These are phyloP conservation scores for Pogonus chalceus DNA, from an alignment of 1,140 invertebrate genomes.

Conservation along the genomic window DNA sequence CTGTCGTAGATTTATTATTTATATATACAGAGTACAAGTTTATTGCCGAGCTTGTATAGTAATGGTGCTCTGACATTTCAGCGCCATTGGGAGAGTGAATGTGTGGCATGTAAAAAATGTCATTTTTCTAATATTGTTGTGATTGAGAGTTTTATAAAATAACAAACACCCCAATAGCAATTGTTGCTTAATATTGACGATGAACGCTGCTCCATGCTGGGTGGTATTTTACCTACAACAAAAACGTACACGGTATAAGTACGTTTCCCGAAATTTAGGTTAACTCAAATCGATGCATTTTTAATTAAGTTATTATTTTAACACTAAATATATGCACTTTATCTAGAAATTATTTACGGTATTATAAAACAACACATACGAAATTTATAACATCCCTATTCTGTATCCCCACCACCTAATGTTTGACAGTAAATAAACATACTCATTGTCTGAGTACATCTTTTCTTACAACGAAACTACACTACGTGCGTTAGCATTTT, in stretches of 20 bases:
- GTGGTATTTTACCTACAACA: background rate
- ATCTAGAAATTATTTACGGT: background rate
- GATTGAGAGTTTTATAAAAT: background rate
- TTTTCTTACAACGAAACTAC: background rate
- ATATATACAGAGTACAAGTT: too few species aligned
- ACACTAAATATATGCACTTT: background rate
- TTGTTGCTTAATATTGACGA: background rate
- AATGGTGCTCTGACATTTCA: background rate
- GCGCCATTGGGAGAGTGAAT: background rate
- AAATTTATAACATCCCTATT: background rate
- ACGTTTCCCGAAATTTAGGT: background rate
- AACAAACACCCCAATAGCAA: background rate
- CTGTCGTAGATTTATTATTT: too few species aligned
- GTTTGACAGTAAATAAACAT: slow-evolving; percentile 6
- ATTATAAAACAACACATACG: background rate
- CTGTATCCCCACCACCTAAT: background rate
- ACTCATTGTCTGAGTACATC: background rate
- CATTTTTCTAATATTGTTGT: background rate
- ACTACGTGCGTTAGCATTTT: background rate
- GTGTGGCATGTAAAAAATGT: background rate
- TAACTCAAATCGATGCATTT: background rate
- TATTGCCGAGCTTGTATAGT: too few species aligned
- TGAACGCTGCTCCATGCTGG: background rate
- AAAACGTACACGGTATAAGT: background rate
- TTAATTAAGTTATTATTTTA: background rate